Evolutionary conservation across 1,140 invertebrate genomes (phyloP), one percentile per base, ranked within the genome.

Genomic region (Drosophila kikkawai): DNA sequence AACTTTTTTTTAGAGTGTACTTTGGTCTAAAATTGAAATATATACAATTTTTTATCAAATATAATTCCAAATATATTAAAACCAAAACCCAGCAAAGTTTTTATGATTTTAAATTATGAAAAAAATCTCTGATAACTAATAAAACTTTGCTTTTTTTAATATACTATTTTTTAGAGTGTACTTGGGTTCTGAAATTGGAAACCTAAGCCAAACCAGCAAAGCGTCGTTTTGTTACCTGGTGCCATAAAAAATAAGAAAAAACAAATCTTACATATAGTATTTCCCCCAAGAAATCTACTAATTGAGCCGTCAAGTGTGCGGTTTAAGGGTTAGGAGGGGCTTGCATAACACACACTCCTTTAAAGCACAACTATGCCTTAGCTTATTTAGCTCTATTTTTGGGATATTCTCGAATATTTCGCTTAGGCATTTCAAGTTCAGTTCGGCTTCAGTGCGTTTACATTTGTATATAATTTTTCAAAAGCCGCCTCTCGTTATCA

Each of bases 221-320:
- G 26, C 47, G 47, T 42, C 67, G 64, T 55, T 68, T 69, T 69
- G 67, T 19, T 44, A 67, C 29, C 17, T 7, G 36, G 3, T 42
- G 29, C 1, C 11, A 11, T 36, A 32, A 50, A 58, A 29, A 53
- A 41, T 13, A 15, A 39, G 12, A 15, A 39, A 39, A 44, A 11
- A n/a, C 4, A 44, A 5, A 44, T 13, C 34, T 37, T 11, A 15
- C 11, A 42, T n/a, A 29, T n/a, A 11, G 26, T 13, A 48, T 48
- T 13, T 41, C 48, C 36, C 4, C 6, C 32, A 69, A 47, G 48
- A 47, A 47, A 56, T 22, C 17, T 36, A 39, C 55, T 63, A 75
- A 75, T 75, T 75, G 58, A 74, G 69, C 19, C 48, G 69, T 75
- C 69, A 75, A 34, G 22, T 22, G 44, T 34, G 65, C 34, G 60